These are phyloP conservation scores for Noctua fimbriata DNA, from an alignment of 2,888 invertebrate species.

Conservation along the genomic window DNA sequence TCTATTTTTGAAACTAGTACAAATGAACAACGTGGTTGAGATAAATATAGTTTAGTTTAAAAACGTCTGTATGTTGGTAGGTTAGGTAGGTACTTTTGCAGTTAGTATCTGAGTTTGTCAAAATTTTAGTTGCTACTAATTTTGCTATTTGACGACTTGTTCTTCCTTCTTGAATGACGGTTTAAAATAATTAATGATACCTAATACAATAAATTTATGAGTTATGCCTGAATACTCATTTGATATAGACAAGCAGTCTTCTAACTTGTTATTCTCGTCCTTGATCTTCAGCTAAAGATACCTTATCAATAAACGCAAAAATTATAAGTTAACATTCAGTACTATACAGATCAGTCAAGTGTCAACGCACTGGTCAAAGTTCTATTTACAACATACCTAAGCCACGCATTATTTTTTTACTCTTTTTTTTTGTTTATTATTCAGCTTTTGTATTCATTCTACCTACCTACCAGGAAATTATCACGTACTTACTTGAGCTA, in stretches of 20 bases:
- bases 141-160: no score
- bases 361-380: neutral
- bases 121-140: neutral
- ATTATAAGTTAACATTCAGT: neutral
- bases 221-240: no score
- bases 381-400: no score
- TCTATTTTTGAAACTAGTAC: constrained; percentile 59
- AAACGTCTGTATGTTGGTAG: neutral
- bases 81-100: no score
- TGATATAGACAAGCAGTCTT: no score
- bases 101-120: neutral
- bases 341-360: neutral
- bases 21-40: constrained; percentile 22
- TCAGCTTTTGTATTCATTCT: neutral
- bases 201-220: no score
- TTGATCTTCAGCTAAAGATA: neutral
- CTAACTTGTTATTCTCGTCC: neutral
- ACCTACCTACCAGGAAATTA: neutral
- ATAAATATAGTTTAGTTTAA: constrained; percentile 30
- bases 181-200: no score
- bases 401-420: no score
- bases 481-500: no score
- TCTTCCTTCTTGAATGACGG: no score
- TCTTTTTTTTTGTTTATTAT: neutral
- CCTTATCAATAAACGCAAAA: neutral